Evolutionary conservation across 2,797 vertebrate species (phyloP).

Genomic region (Lacerta bilineata): DNA sequence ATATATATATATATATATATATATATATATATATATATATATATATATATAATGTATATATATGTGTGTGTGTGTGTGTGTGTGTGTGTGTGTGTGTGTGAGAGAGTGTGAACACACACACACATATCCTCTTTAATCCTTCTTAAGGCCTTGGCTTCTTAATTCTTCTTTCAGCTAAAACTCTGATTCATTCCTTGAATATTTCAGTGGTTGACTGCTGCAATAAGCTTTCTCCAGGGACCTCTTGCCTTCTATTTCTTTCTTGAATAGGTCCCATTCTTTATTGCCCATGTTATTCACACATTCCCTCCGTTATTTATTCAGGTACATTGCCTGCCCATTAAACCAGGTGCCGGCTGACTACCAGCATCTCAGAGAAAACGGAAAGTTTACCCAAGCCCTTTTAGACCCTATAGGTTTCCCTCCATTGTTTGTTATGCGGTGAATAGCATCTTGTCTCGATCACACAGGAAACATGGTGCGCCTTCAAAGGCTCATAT

Average conservation of each 20-base stretch:
- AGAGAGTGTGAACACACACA: too few species aligned
- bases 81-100: too few species aligned
- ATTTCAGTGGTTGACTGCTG: slow-evolving; percentile 27
- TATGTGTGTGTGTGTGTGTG: too few species aligned
- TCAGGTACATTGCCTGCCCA: background rate
- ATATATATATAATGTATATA: too few species aligned
- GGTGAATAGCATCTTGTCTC: background rate
- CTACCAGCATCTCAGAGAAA: slow-evolving; percentile 28
- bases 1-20: too few species aligned
- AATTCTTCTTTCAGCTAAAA: slow-evolving; percentile 32
- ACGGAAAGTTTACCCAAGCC: slow-evolving; percentile 5
- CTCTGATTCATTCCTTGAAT: slow-evolving; percentile 35
- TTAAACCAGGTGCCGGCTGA: slow-evolving; percentile 17
- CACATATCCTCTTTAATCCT: slow-evolving; percentile 34
- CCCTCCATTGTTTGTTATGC: slow-evolving; percentile 2
- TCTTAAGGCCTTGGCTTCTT: slow-evolving; percentile 39
- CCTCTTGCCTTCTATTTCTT: slow-evolving; percentile 14
- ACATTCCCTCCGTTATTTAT: background rate
- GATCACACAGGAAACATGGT: background rate
- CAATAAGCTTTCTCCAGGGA: slow-evolving; percentile 27
- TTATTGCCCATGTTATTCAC: background rate
- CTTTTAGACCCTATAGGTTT: background rate
- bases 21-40: too few species aligned
- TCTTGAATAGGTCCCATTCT: background rate
- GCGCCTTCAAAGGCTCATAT: background rate